phyloP scores from a whole-genome alignment of 2,113 vertebrate species.

The Sterrhoptilus dennistouni region DNA sequence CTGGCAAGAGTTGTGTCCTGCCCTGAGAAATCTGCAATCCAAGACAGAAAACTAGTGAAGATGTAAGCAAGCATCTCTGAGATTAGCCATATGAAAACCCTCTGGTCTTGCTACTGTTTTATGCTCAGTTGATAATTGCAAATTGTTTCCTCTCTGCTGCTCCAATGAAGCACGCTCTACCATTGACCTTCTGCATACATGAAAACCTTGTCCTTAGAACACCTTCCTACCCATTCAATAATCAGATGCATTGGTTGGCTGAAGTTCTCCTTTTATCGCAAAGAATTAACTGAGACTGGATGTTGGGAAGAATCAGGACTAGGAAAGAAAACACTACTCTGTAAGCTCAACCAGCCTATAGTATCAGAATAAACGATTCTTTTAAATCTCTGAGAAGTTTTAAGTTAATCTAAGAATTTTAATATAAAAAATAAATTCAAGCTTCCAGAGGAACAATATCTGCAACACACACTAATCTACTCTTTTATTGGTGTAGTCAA shows the following conservation, averaged over 20 bases:
- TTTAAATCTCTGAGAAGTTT: not conserved
- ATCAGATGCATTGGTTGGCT: not conserved
- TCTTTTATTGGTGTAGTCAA: not conserved
- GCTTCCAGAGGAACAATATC: not conserved
- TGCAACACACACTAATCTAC: not conserved
- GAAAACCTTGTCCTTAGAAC: not conserved
- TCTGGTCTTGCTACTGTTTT: not conserved
- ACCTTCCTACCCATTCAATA: not conserved
- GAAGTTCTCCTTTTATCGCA: not conserved
- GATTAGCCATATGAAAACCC: not conserved
- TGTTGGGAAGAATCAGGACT: not conserved
- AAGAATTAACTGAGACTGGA: not conserved
- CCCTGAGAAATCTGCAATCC: not conserved
- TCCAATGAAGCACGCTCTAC: not conserved
- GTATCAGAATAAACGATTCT: not conserved
- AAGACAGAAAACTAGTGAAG: not conserved
- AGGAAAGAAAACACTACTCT: not conserved
- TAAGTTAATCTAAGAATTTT: not conserved
- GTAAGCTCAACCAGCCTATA: not conserved
- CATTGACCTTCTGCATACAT: not conserved
- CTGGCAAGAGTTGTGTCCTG: not conserved
- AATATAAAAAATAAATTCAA: not conserved
- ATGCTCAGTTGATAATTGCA: not conserved
- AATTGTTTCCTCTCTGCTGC: not conserved
- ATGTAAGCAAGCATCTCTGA: not conserved